A percentile compares a stretch with the other conserved stretches of the same genome.
Conservation (phyloP, 2,113 vertebrate species). For the Pandion haliaetus region DNA sequence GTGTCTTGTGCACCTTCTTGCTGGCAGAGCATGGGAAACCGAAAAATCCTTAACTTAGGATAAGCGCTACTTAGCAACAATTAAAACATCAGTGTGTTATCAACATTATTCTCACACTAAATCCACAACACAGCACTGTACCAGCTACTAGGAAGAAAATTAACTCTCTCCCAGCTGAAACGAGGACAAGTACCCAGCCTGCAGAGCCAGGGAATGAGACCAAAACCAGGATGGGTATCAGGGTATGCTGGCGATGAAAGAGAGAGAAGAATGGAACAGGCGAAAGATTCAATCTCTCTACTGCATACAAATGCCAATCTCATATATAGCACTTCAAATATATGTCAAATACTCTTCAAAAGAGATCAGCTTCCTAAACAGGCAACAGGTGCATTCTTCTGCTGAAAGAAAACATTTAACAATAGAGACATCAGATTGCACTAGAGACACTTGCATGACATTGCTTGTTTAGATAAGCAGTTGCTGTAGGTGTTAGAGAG, state of each 20-base stretch:
- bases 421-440: not conserved
- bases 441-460: not conserved
- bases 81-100: no score
- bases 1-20: no score
- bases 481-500: not conserved
- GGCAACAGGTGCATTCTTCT: not conserved
- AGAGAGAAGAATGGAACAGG: not conserved
- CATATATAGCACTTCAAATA: not conserved
- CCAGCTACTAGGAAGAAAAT: no score
- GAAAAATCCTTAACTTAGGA: no score
- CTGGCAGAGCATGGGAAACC: no score
- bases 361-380: not conserved
- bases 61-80: no score
- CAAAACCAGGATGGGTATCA: not conserved
- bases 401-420: not conserved
- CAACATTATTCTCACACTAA: no score
- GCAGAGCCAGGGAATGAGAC: not conserved
- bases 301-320: not conserved
- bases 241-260: not conserved
- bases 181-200: not conserved
- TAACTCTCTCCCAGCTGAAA: no score
- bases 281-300: not conserved
- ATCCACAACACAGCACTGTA: no score
- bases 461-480: not conserved
- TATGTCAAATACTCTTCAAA: not conserved